Base-by-base conservation (phyloP, 2,113 vertebrate genomes). In the Cynopterus brachyotis region DNA sequence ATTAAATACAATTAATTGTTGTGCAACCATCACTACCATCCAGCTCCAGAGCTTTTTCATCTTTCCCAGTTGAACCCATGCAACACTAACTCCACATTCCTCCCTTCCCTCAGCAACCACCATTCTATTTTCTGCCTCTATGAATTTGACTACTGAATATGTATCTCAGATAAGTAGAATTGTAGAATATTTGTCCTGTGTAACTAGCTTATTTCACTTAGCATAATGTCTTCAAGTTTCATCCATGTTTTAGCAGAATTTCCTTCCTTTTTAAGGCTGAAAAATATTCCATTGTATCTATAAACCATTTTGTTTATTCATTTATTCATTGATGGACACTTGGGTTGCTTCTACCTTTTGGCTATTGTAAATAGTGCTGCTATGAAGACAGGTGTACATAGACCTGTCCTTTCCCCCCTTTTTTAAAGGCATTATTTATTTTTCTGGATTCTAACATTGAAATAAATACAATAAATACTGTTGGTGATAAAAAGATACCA, bases 391-490 rank as follows among this genome's bases (percentile, higher is more conserved):
- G 7, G 20, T 64, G 3, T 12, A 40, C 16, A 37, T 32, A 13
- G 47, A 53, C 19, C 26, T 87, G 24, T 76, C 60, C 82, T 59
- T 67, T 81, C 11, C 17, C 32, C 76, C 92, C 92, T 84, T 13
- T 59, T 78, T 84, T 70, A 84, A 70, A n/a, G n/a, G 5, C 50
- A 50, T 50, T 50, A 2, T 53, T 12, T 22, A 28, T 26, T 28
- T 95, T 79, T 66, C 20, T 79, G 19, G 8, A 64, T 84, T 47
- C 30, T 81, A 72, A 60, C 40, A 91, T 80, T 37, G 47, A 91
- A 93, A 57, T 67, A 90, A 84, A 73, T 85, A 81, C 60, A 93
- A 57, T 67, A 90, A 84, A 73, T 85, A 81, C 60, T 91, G 47
- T 24, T 72, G 42, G 15, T 26, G 84, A 53, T 76, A 95, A 84